Base-by-base conservation (phyloP, 2,797 vertebrate species). In the Chiloscyllium punctatum region DNA sequence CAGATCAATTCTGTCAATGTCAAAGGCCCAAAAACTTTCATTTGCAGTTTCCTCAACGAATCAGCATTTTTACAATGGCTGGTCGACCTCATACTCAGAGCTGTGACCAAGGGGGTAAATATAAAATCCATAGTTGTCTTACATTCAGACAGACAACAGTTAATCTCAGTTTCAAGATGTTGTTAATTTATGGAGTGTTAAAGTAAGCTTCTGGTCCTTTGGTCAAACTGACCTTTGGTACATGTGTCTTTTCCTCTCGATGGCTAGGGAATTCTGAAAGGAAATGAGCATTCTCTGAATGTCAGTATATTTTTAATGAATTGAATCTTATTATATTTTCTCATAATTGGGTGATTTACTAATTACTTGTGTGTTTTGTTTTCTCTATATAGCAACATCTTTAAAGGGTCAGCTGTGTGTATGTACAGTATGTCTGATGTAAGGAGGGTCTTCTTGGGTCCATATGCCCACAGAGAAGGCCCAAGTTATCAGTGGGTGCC, bases 401-500 rank as follows among this genome's bases (percentile, higher is more conserved):
- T 99, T 97, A 99, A 99, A 97, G 99, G 99, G 1, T 99, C 99
- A 30, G 99, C 99, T 0, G 99, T 99, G 92, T 99, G 99, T 23
- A 98, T 99, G 98, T 99, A 99, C 97, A 99, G 98, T 97, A 99
- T 99, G 99, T 98, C 98, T 0, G 99, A 99, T 88, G 98, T 99
- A 90, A 98, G 99, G 96, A 98, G 99, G 96, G 99, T 99, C 0
- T 99, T 99, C 96, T 97, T 99, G 53, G 99, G 99, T 62, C 99
- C 99, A 0, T 99, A 99, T 0, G 99, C 99, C 86, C 99, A 99
- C 96, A 97, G 99, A 96, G 99, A 99, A 90, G 99, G 99, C 21
- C 99, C 99, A 2, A 99, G 98, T 97, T 99, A 99, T 96, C 99
- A 99, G 96, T 99, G 99, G 99, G 98, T 99, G 62, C 99, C 99